Evolutionary conservation across 2,113 vertebrate species (phyloP).

Genomic region (Lepus americanus): DNA sequence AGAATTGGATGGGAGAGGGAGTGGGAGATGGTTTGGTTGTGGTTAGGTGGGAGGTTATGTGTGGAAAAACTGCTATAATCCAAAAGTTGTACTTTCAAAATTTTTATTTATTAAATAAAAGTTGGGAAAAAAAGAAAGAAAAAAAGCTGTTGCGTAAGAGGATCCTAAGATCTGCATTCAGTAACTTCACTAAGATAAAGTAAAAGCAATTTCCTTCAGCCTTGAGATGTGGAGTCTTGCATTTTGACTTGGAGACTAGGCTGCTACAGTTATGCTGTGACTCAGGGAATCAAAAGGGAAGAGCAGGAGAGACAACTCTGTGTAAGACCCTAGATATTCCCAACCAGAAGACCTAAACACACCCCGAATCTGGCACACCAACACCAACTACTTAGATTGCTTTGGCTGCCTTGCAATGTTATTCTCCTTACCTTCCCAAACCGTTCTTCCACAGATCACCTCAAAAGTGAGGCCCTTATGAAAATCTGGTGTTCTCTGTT

Average conservation of each 20-base stretch:
- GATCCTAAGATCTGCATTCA: background rate
- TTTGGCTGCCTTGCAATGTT: background rate
- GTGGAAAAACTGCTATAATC: too few relatives aligned
- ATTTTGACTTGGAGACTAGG: background rate
- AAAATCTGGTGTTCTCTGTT: background rate
- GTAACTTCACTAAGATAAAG: background rate
- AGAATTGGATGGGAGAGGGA: too few relatives aligned
- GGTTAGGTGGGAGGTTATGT: too few relatives aligned
- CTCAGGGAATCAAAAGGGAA: background rate
- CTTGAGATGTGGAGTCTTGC: background rate
- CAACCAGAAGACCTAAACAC: background rate
- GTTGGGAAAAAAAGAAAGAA: too few relatives aligned
- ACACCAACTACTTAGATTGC: background rate
- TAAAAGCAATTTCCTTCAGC: background rate
- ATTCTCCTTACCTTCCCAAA: background rate
- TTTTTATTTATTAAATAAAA: too few relatives aligned
- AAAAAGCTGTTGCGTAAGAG: background rate
- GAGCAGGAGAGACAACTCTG: background rate
- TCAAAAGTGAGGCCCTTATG: background rate
- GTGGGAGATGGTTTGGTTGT: too few relatives aligned
- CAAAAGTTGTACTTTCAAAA: too few relatives aligned
- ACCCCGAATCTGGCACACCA: background rate
- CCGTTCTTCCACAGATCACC: background rate
- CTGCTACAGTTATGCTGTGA: background rate
- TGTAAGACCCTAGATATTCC: background rate